These are phyloP conservation scores for Myiagra hebetior DNA, from an alignment of 2,113 vertebrate genomes.

Conservation along the genomic window DNA sequence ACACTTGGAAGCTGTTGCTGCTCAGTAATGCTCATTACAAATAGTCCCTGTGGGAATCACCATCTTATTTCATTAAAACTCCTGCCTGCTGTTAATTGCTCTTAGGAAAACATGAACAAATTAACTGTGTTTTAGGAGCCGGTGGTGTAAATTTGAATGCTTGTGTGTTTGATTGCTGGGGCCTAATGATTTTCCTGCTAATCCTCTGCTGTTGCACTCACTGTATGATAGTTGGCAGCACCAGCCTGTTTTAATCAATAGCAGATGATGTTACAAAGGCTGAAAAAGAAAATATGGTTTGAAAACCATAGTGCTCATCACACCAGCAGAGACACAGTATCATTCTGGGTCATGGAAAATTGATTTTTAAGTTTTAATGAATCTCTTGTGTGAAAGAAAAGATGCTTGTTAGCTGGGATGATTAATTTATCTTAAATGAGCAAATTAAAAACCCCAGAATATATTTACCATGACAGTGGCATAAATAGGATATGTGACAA, in stretches of 20 bases:
- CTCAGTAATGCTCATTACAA: slow-evolving; percentile 62
- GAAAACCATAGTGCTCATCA: slow-evolving; percentile 5
- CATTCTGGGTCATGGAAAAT: slow-evolving; percentile 14
- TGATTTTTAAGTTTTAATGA: slow-evolving; percentile 57
- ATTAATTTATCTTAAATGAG: background rate
- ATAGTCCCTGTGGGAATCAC: slow-evolving; percentile 68
- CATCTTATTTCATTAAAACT: slow-evolving; percentile 71
- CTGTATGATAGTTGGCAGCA: background rate
- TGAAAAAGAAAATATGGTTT: background rate
- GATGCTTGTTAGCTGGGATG: background rate
- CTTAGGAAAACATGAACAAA: slow-evolving; percentile 57
- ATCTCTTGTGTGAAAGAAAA: slow-evolving; percentile 15
- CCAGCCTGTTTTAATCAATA: slow-evolving; percentile 4
- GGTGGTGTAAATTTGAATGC: slow-evolving; percentile 17
- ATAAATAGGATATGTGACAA: background rate
- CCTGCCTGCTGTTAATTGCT: slow-evolving; percentile 70
- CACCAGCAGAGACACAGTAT: background rate
- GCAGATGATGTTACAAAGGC: background rate
- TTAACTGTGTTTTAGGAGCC: slow-evolving; percentile 62
- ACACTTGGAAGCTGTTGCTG: slow-evolving; percentile 51
- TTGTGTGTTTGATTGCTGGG: background rate
- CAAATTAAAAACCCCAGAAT: background rate
- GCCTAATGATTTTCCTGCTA: background rate
- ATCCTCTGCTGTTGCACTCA: background rate
- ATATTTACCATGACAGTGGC: background rate